Conservation (phyloP, 2,797 vertebrate species). For the Cyclura pinguis region DNA sequence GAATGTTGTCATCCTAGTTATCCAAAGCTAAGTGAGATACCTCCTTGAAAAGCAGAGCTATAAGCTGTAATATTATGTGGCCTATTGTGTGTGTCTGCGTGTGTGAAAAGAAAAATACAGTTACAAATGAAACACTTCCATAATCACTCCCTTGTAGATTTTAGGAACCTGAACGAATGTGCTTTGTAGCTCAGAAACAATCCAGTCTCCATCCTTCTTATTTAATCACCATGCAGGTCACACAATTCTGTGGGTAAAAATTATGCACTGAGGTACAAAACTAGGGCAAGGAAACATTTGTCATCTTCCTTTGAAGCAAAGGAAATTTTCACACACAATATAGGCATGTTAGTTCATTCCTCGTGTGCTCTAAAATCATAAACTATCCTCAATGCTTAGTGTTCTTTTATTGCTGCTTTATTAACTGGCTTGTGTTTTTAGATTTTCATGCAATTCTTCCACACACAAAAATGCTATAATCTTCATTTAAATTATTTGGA, state of each 20-base stretch:
- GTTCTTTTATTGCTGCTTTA: background rate
- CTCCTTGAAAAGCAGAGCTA: background rate
- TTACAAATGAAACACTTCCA: slow-evolving; percentile 30
- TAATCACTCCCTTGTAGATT: slow-evolving; percentile 32
- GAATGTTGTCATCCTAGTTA: background rate
- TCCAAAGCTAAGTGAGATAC: slow-evolving; percentile 6
- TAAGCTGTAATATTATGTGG: too few relatives aligned
- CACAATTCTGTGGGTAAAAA: background rate
- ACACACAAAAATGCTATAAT: too few relatives aligned
- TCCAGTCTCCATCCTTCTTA: background rate
- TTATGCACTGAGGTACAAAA: slow-evolving; percentile 35
- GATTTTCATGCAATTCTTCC: background rate
- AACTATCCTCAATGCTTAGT: background rate
- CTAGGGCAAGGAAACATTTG: slow-evolving; percentile 27
- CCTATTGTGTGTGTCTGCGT: too few relatives aligned
- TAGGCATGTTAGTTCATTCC: slow-evolving; percentile 20
- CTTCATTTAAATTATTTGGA: too few relatives aligned
- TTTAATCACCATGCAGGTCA: slow-evolving; percentile 5
- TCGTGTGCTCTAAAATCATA: slow-evolving; percentile 29
- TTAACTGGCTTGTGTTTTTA: background rate
- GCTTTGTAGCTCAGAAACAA: background rate
- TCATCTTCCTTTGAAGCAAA: slow-evolving; percentile 42
- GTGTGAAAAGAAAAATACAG: background rate
- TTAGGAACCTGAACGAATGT: background rate
- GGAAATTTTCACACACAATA: slow-evolving; percentile 33